Percentiles rank a stretch among this genome's conserved stretches.
These are phyloP conservation scores for Triplophysa yarkandensis DNA, from an alignment of 2,797 vertebrate genomes.

Conservation along the genomic window DNA sequence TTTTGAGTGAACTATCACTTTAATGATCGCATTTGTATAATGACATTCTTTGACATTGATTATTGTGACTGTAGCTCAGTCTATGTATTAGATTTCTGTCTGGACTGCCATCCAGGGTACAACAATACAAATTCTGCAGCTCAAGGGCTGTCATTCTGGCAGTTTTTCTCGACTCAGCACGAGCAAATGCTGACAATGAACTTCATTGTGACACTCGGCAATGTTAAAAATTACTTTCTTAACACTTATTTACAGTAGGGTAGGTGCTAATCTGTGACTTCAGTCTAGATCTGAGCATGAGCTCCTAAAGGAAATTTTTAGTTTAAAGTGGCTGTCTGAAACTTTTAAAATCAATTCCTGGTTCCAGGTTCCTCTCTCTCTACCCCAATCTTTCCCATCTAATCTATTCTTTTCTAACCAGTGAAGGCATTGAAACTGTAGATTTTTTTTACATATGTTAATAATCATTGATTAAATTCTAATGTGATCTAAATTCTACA, in stretches of 20 bases:
- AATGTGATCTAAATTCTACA: too few species aligned
- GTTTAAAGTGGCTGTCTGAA: too few species aligned
- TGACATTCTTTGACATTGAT: slow-evolving; percentile 30
- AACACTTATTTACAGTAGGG: neutral
- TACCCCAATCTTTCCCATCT: too few species aligned
- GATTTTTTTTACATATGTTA: too few species aligned
- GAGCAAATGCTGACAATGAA: slow-evolving; percentile 51
- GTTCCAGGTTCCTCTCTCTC: too few species aligned
- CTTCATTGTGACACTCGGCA: slow-evolving; percentile 29
- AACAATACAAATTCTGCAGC: slow-evolving; percentile 32
- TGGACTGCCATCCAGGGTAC: slow-evolving; percentile 7
- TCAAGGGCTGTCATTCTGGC: slow-evolving; percentile 37
- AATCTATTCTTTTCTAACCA: too few species aligned
- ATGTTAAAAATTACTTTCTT: slow-evolving; percentile 7
- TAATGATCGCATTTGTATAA: slow-evolving; percentile 19
- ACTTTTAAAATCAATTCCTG: too few species aligned
- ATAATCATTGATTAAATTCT: too few species aligned
- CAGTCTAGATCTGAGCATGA: too few species aligned
- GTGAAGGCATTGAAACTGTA: too few species aligned
- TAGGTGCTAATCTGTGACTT: neutral
- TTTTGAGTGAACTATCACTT: neutral
- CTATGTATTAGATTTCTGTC: slow-evolving; percentile 35
- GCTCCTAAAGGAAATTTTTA: too few species aligned
- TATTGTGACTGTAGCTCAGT: slow-evolving; percentile 8
- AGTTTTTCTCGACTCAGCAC: slow-evolving; percentile 48